Evolutionary conservation across 2,113 vertebrate genomes (phyloP), one percentile per base, ranked within the genome.

Genomic region (Sinocyclocheilus anophthalmus): DNA sequence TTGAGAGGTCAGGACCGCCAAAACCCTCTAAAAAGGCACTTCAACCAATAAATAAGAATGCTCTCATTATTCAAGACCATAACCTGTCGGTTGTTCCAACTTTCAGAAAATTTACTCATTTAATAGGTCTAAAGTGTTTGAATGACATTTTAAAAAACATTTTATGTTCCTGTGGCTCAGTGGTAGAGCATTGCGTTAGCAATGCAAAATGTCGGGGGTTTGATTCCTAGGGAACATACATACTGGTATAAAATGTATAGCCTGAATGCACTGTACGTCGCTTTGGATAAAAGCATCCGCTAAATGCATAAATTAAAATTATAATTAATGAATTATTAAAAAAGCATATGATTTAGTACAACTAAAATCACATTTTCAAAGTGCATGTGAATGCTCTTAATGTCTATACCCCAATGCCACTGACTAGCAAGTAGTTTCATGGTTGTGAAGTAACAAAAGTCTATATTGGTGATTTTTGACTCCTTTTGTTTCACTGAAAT

Each of bases 1-100:
- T 42, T 11, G 72, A 86, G 65, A 79, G 67, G 10, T 72, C 33
- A 80, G 26, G 55, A 61, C 77, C 77, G 45, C 14, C 24, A 50
- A 48, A 55, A 18, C 48, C 50, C 50, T 55, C 50, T 30, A 30
- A 53, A 77, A 53, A 77, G 42, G 12, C 48, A 55, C 48, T 55
- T 76, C 48, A 53, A 26, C 75, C 11, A 24, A 48, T 76, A 26
- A 76, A 76, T 4, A 8, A 53, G 24, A 42, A 75, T 30, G n/a
- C 24, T 26, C 3, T 24, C 50, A n/a, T 48, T 33, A 76, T 33
- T 76, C 76, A 50, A 48, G 79, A 53, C 10, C 30, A 81, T 61
- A 11, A 57, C 22, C 45, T 55, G n/a, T n/a, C 67, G 9, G 37
- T 22, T 22, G 5, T 20, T 18, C 33, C 3, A 6, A 18, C 26